phyloP scores from a whole-genome alignment of 2,888 invertebrate species.

The Ceratothoa steindachneri region DNA sequence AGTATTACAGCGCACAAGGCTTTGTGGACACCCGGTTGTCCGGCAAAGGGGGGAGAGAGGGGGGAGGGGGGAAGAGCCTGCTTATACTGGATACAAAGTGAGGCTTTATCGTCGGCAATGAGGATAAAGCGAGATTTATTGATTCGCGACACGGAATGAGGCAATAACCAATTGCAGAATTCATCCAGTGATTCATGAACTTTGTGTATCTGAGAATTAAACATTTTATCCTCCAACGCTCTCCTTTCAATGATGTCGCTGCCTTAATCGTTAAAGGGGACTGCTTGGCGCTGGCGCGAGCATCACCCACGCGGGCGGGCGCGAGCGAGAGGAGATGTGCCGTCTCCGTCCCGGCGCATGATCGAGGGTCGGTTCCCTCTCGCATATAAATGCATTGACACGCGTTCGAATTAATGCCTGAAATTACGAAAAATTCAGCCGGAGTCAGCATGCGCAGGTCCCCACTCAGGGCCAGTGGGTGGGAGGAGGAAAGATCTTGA shows the following conservation, averaged over 20 bases:
- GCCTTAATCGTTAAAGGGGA: background rate
- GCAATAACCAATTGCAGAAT: background rate
- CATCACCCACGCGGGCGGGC: too few relatives aligned
- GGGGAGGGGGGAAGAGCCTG: too few relatives aligned
- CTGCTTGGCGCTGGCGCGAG: background rate
- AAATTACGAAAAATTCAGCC: background rate
- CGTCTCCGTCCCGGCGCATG: too few relatives aligned
- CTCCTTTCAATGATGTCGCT: background rate
- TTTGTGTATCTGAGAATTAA: conserved; percentile 7
- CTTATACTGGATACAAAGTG: background rate
- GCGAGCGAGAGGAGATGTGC: too few relatives aligned
- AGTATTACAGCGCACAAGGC: background rate
- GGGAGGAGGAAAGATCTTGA: background rate
- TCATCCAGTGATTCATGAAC: background rate
- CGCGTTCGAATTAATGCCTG: conserved; percentile 4
- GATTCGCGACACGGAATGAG: background rate
- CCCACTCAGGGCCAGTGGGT: background rate
- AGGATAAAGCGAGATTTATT: background rate
- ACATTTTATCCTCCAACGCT: background rate
- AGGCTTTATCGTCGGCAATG: background rate
- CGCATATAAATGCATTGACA: conserved; percentile 13
- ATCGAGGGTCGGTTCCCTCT: background rate
- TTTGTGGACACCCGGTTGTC: too few relatives aligned
- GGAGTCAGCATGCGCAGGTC: background rate
- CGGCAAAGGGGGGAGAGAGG: too few relatives aligned